Percentiles rank a stretch among this genome's conserved stretches.
Evolutionary conservation across 37 sponge, comb jelly and placozoan genomes (phyloP).

Genomic region (Eunapius fragilis): DNA sequence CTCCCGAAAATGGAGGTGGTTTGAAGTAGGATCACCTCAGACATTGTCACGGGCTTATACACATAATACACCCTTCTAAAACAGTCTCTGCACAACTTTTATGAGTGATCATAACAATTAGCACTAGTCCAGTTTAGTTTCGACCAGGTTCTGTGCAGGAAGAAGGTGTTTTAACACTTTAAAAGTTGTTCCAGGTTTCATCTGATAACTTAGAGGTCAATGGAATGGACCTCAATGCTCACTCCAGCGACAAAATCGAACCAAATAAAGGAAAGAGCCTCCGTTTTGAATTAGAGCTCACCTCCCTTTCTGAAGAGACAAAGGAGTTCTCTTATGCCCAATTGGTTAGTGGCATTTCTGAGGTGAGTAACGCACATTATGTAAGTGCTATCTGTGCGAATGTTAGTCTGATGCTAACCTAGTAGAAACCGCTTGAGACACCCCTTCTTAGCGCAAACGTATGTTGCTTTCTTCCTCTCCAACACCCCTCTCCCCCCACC

Average conservation of each 20-base stretch:
- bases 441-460: not conserved
- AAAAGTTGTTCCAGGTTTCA: not conserved
- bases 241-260: slow-evolving; percentile 12
- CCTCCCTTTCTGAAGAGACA: slow-evolving; percentile 53
- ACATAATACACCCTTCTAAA: slow-evolving; percentile 26
- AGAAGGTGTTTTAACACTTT: not conserved
- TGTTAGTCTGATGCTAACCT: not conserved
- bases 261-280: slow-evolving; percentile 32
- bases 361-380: slow-evolving; percentile 9
- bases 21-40: not conserved
- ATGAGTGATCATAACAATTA: slow-evolving; percentile 21
- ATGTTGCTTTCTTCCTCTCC: not conserved
- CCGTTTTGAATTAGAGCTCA: slow-evolving; percentile 60
- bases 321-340: slow-evolving; percentile 75
- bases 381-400: not conserved
- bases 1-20: slow-evolving; percentile 3
- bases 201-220: not conserved
- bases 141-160: not conserved
- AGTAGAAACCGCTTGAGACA: not conserved
- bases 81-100: slow-evolving; percentile 19
- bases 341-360: slow-evolving; percentile 32
- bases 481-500: not conserved
- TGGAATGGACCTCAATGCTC: not conserved
- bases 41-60: slow-evolving; percentile 27
- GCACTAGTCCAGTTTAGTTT: not conserved